These are phyloP conservation scores for Geothlypis trichas DNA, from an alignment of 2,113 vertebrate genomes.

Conservation along the genomic window DNA sequence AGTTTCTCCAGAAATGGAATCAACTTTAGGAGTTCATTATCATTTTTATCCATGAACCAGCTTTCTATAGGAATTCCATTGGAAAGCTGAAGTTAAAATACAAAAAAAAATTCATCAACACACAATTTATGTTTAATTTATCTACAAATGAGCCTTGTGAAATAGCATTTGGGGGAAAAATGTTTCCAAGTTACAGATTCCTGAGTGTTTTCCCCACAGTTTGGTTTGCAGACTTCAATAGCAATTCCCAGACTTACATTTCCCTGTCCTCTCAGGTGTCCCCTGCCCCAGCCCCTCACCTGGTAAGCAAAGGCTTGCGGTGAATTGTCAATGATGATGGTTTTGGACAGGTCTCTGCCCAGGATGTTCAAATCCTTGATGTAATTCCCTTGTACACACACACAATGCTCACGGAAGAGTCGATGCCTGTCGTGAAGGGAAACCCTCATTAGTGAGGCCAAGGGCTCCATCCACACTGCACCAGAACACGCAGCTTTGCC, in stretches of 20 bases:
- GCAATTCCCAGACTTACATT: fast-evolving
- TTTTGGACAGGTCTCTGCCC: conserved; percentile 98
- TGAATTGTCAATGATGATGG: conserved; percentile 99
- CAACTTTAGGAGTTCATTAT: conserved; percentile 97
- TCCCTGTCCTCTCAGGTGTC: not conserved
- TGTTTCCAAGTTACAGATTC: not conserved
- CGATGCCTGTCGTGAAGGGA: conserved; percentile 82
- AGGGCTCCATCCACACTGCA: not conserved
- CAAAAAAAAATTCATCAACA: not conserved
- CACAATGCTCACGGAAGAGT: conserved; percentile 98
- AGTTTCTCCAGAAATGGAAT: conserved; percentile 99
- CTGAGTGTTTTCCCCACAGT: not conserved
- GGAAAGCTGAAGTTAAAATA: conserved; percentile 81
- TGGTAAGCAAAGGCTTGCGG: conserved; percentile 99
- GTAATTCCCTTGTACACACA: conserved; percentile 99
- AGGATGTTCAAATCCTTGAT: conserved; percentile 99
- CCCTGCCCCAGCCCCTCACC: conserved; percentile 71
- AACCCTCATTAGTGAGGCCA: not conserved
- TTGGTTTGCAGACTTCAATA: not conserved
- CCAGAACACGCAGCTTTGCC: not conserved
- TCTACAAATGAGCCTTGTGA: not conserved
- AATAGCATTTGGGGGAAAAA: not conserved
- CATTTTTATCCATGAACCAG: conserved; percentile 99
- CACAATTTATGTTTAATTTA: not conserved
- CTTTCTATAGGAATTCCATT: conserved; percentile 99